Base-by-base conservation (phyloP, 1,140 invertebrate species). In the Sesamia nonagrioides region DNA sequence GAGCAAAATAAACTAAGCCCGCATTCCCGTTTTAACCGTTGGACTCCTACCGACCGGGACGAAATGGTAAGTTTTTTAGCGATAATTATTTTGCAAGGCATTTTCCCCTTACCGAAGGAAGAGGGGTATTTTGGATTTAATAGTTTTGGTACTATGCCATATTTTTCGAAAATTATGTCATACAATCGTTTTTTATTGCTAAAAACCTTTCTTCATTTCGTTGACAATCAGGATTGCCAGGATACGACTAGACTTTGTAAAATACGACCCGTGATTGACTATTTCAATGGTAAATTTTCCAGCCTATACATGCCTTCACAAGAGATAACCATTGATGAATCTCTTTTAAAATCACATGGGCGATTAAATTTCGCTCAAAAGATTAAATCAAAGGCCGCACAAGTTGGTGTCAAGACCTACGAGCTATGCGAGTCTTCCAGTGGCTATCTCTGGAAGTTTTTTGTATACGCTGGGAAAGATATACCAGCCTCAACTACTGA, bases 401-500 rank as follows among this genome's bases (percentile, higher is more conserved):
- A 78, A 60, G 76, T 80, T 6, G 78, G 78, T 5, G 40, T 83
- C 15, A 84, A 83, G 42, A 63, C 78, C 2, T 83, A 83, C n/a
- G 76, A 83, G 42, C 18, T 83, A 2, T 77, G 82, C 45, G 79
- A 83, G 27, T 80, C 82, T 8, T 42, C 45, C 0, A 83, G 27
- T 63, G 78, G 81, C 5, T 83, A 83, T 58, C 37, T 80, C n/a
- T 80, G 76, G 76, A 75, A 50, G 8, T 76, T 83, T 63, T 78
- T 78, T 61, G 78, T 78, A 15, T 80, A 80, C 54, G 52, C 54
- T 18, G 75, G 71, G 77, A 54, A 54, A 52, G n/a, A n/a, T n/a
- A n/a, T n/a, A n/a, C n/a, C n/a, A n/a, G n/a, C n/a, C n/a, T n/a
- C n/a, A n/a, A n/a, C n/a, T n/a, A n/a, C n/a, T n/a, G n/a, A n/a